Conservation (phyloP, 1,140 invertebrate species). For the Wiebesia pumilae region DNA sequence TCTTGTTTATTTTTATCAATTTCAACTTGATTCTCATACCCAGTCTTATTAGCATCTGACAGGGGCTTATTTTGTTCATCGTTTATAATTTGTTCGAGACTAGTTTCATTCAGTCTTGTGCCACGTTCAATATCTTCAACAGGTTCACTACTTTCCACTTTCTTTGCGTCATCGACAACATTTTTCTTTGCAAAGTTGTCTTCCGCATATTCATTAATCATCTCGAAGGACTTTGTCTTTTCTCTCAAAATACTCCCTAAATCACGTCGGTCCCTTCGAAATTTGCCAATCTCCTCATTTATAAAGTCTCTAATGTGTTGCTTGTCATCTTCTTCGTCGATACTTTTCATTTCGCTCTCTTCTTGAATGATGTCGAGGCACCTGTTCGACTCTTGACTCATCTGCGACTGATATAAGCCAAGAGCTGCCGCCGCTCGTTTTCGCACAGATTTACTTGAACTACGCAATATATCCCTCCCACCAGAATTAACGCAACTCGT, state of each 20-base stretch:
- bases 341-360: conserved; percentile 64
- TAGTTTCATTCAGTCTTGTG: neutral
- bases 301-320: conserved; percentile 70
- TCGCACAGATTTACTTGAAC: conserved; percentile 56
- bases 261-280: conserved; percentile 68
- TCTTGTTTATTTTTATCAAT: neutral
- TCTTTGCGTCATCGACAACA: neutral
- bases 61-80: neutral
- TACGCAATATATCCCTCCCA: conserved; percentile 37
- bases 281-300: conserved; percentile 76
- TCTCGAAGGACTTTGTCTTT: conserved; percentile 21
- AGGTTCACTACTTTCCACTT: conserved; percentile 56
- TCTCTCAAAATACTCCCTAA: conserved; percentile 10
- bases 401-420: conserved; percentile 76
- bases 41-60: conserved; percentile 25
- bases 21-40: conserved; percentile 37
- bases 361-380: conserved; percentile 82
- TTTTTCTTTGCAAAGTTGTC: neutral
- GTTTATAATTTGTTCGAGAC: neutral
- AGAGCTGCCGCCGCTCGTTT: conserved; percentile 74
- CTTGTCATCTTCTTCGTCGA: conserved; percentile 55
- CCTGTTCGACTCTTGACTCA: conserved; percentile 74
- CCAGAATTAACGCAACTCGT: conserved; percentile 52
- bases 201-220: conserved; percentile 5
- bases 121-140: conserved; percentile 54